phyloP scores from a whole-genome alignment of 2,113 vertebrate species.

The Gymnorhina tibicen region DNA sequence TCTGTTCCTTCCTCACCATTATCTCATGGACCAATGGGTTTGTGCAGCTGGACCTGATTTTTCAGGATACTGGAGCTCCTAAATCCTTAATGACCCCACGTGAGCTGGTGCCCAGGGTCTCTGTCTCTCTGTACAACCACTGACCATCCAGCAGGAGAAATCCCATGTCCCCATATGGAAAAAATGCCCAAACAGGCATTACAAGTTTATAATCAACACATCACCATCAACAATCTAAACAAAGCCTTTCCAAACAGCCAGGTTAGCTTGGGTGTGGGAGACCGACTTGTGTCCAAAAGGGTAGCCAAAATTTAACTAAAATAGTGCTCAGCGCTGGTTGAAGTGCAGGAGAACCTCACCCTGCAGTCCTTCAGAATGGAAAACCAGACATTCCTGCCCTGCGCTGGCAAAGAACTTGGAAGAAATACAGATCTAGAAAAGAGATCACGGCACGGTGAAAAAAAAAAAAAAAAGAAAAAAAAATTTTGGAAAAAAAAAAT shows the following conservation, averaged over 20 bases:
- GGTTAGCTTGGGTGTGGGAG: background rate
- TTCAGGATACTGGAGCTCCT: background rate
- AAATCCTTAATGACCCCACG: background rate
- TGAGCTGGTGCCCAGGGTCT: background rate
- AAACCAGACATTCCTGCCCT: background rate
- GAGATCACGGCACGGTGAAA: rapidly evolving
- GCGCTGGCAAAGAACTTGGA: background rate
- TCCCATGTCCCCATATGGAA: rapidly evolving
- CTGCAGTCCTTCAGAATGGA: background rate
- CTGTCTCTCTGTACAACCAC: rapidly evolving
- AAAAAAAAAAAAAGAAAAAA: background rate
- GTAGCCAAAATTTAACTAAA: background rate
- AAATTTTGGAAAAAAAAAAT: background rate
- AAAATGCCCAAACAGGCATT: background rate
- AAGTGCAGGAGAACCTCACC: background rate
- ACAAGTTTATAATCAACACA: background rate
- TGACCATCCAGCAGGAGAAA: background rate
- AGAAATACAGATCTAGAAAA: background rate
- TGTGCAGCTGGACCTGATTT: background rate
- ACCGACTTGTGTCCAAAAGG: background rate
- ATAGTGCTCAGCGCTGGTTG: background rate
- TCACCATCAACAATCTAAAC: background rate
- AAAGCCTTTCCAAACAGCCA: background rate
- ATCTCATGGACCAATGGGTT: background rate
- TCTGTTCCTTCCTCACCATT: too few relatives aligned